Evolutionary conservation across 2,797 vertebrate genomes (phyloP), one percentile per base, ranked within the genome.

Genomic region (Catharus ustulatus): DNA sequence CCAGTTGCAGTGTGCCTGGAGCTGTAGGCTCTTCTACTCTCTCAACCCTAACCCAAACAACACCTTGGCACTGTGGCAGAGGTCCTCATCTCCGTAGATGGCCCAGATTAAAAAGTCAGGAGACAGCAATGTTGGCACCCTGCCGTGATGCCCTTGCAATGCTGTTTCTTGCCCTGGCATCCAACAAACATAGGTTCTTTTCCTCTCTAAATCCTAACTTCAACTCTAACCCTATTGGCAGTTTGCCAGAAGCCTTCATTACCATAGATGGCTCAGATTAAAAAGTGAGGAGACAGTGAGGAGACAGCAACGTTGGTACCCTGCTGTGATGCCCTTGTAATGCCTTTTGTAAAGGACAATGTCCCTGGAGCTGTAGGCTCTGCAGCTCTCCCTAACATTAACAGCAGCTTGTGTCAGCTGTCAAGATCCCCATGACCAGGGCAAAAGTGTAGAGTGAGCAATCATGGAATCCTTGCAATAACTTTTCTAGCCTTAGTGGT

Each of bases 381-480:
- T 61, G 29, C 29, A 40, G 55, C 20, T 54, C 40, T 54, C 38
- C 27, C 54, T 23, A n/a, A 63, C 12, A 12, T n/a, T 45, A 38
- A 27, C 2, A 1, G 34, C 29, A 40, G 16, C 48, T 61, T 34
- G 13, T 54, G 9, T n/a, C 55, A 61, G 16, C 55, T 30, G 24
- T 17, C 20, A 19, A 40, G 40, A 34, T 30, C 17, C 48, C 16
- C 13, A 14, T 54, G 29, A 30, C 40, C 27, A 54, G 29, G 29
- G 34, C 6, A 68, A 38, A 52, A 24, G 3, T 11, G 38, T 14
- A n/a, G 40, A 29, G 7, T 24, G 29, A 61, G 23, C 22, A 52
- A 4, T 23, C 0, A 0, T 51, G 22, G n/a, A 34, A 29, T 10
- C 19, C 40, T 52, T 61, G n/a, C 46, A 67, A 23, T 45, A 38